phyloP scores from a whole-genome alignment of 2,797 vertebrate species.

The Sebastolobus alascanus region DNA sequence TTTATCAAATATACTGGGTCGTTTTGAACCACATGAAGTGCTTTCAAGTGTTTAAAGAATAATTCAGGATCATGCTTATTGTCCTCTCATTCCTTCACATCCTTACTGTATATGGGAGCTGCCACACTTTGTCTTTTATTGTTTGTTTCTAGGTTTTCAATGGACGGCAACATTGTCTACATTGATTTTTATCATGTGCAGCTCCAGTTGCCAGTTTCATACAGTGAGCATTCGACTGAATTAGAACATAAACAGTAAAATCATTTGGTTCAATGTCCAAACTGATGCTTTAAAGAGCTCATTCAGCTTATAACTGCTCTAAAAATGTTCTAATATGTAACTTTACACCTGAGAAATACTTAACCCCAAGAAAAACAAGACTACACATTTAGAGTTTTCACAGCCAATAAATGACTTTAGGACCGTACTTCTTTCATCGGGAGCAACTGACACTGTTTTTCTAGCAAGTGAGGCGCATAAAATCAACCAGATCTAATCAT shows the following conservation, averaged over 20 bases:
- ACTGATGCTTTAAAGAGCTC: conserved; percentile 5
- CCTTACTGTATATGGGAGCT: background rate
- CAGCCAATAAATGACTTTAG: conserved; percentile 54
- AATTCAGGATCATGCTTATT: background rate
- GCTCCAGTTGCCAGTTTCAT: background rate
- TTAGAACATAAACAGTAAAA: conserved; percentile 23
- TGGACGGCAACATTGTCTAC: background rate
- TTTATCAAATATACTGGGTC: too few species aligned
- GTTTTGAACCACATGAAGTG: too few species aligned
- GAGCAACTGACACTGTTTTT: conserved; percentile 65
- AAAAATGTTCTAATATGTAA: conserved; percentile 59
- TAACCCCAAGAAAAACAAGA: conserved; percentile 79
- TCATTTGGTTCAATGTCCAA: background rate
- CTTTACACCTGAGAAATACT: conserved; percentile 59
- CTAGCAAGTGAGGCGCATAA: conserved; percentile 52
- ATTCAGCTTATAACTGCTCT: conserved; percentile 53
- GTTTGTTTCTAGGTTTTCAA: conserved; percentile 3
- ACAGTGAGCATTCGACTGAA: background rate
- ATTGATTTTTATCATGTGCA: background rate
- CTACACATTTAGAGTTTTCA: conserved; percentile 57
- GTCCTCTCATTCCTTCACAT: background rate
- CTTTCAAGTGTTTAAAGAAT: background rate
- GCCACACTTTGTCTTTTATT: background rate
- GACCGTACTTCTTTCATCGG: conserved; percentile 63
- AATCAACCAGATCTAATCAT: conserved; percentile 63